Evolutionary conservation across 2,797 vertebrate species (phyloP).

Genomic region (Ptychadena robeensis): DNA sequence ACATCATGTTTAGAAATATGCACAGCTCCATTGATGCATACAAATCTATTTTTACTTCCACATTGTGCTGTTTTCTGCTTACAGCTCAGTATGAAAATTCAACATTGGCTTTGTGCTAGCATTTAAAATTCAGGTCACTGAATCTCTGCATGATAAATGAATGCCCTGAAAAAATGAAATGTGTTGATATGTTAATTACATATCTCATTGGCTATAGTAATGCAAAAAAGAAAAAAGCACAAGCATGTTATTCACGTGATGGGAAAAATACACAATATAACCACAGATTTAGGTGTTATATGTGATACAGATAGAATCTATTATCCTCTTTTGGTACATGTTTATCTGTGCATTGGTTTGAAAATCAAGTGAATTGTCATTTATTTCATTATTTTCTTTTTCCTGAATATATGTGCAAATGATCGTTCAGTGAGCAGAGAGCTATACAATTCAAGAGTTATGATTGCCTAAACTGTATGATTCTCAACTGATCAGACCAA

Average conservation of each 20-base stretch:
- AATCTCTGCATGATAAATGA: slow-evolving; percentile 41
- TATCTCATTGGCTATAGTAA: slow-evolving; percentile 17
- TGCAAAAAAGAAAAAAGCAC: neutral
- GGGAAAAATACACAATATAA: neutral
- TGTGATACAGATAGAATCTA: neutral
- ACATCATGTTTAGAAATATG: neutral
- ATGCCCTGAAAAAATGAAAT: slow-evolving; percentile 41
- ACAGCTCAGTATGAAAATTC: slow-evolving; percentile 11
- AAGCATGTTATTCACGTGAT: neutral
- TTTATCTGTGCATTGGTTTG: neutral
- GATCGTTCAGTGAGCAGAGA: too few relatives aligned
- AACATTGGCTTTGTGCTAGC: slow-evolving; percentile 7
- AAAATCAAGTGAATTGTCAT: neutral
- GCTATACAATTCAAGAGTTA: too few relatives aligned
- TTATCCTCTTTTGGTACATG: neutral
- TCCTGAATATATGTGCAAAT: too few relatives aligned
- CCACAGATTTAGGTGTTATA: neutral
- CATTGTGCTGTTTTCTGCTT: slow-evolving; percentile 3
- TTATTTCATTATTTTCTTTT: neutral
- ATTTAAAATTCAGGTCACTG: slow-evolving; percentile 35
- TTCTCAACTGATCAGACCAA: too few relatives aligned
- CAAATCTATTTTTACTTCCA: neutral
- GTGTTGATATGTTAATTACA: slow-evolving; percentile 49
- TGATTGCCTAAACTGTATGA: too few relatives aligned
- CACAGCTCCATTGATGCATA: neutral